Base-by-base conservation (phyloP, 2,113 vertebrate genomes). In the Tapirus terrestris region DNA sequence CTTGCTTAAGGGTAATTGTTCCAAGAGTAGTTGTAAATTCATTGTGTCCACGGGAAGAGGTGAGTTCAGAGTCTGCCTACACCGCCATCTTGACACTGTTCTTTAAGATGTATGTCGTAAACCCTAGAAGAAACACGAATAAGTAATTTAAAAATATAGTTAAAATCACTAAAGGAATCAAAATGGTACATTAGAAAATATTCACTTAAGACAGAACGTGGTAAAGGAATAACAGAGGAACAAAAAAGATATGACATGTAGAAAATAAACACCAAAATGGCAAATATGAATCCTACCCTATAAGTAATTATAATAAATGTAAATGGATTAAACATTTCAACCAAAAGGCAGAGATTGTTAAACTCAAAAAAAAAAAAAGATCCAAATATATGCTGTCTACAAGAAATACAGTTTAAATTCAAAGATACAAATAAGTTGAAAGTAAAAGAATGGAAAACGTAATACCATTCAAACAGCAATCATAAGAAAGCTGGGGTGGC, bases 201-300 rank as follows among this genome's bases (percentile, higher is more conserved):
- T 51, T 77, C 6, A 48, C 60, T 76, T 61, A 70, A 70, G 72
- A 79, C 27, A 79, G 58, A 94, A 56, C 48, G 53, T 10, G 61
- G 3, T 85, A 68, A 86, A 79, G 72, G 76, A 87, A 11, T 53
- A 63, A 65, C 43, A 86, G 81, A 90, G 80, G 33, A 80, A n/a
- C 21, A 65, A 80, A 95, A 85, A 58, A 70, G 21, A 53, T 61
- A 85, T 3, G 0, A 17, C 9, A 21, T 31, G 85, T 61, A 92
- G 56, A 87, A 95, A 96, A 94, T 31, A 93, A 65, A 67, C 36
- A 86, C 53, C 14, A 86, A 94, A 61, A 73, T 53, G 14, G 36
- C 21, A 92, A 45, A 80, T 53, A 61, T 84, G 21, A 51, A 82
- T 82, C n/a, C n/a, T 81, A 65, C 45, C 68, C 1, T 7, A 63